Base-by-base conservation (phyloP, 1,140 invertebrate species). In the Acyrthosiphon pisum region DNA sequence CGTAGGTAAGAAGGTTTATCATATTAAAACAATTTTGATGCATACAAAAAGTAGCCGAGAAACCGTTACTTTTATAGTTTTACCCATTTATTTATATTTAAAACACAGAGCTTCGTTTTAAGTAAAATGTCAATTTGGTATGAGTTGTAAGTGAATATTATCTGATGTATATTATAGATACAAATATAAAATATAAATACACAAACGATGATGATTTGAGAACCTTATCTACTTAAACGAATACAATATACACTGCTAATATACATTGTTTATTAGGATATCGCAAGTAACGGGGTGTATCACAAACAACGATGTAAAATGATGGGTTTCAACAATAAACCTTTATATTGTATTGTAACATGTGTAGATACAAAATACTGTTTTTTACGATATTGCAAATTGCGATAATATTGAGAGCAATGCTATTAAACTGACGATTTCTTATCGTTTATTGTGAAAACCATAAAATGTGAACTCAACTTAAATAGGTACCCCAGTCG, bases 321-420 rank as follows among this genome's bases (percentile, higher is more conserved):
- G 4, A n/a, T 20, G 6, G n/a, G 14, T n/a, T 76, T 76, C n/a
- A 76, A 68, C 60, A n/a, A 76, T 76, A 76, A 76, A 76, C 60
- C 30, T 76, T 76, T 76, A 76, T 76, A 76, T 76, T 68, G 56
- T 60, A 60, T 60, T n/a, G 14, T 20, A 76, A 76, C 60, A n/a
- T 76, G n/a, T 76, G 60, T 76, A 76, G 30, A 23, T 76, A 76
- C 60, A n/a, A 76, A 68, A n/a, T n/a, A 76, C n/a, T 76, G 60
- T 14, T 76, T 76, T 76, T 76, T n/a, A 76, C 60, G n/a, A 76
- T 76, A 76, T 76, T 76, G n/a, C 30, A 76, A 76, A 76, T 76
- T 76, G 60, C 30, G 14, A n/a, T 76, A n/a, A n/a, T 76, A 76
- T 76, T n/a, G 60, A 23, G 60, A 68, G 60, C 14, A 76, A 76